Conservation (phyloP, 1,140 invertebrate genomes). For the Wiebesia pumilae region DNA sequence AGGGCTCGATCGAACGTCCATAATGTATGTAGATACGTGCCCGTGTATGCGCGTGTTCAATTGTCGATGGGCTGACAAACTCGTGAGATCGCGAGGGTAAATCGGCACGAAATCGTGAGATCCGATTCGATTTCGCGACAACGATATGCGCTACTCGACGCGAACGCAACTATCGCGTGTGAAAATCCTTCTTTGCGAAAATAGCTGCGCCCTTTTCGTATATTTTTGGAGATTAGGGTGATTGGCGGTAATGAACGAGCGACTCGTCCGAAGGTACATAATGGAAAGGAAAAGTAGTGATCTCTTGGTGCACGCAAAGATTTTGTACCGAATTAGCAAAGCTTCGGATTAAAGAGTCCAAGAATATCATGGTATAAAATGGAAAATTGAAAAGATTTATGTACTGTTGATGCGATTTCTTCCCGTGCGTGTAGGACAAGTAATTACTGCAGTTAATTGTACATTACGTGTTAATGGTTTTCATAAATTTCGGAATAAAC, state of each 20-base stretch:
- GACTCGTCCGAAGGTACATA: too few species aligned
- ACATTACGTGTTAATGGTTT: too few species aligned
- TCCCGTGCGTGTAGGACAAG: too few species aligned
- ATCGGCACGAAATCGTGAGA: constrained; percentile 55
- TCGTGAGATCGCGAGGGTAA: constrained; percentile 41
- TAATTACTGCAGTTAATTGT: too few species aligned
- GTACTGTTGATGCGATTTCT: too few species aligned
- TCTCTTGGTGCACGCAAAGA: not conserved
- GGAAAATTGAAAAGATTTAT: too few species aligned
- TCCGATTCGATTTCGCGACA: constrained; percentile 47
- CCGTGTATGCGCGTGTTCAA: not conserved
- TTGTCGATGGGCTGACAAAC: not conserved
- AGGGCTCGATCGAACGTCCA: not conserved
- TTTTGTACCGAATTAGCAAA: not conserved
- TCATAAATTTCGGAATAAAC: too few species aligned
- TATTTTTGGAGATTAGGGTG: not conserved
- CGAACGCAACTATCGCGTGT: not conserved
- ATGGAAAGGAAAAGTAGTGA: not conserved
- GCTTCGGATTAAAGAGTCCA: too few species aligned
- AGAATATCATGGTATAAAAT: too few species aligned
- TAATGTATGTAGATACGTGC: not conserved
- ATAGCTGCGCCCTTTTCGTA: not conserved
- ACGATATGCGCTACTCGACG: constrained; percentile 1
- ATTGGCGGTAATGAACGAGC: not conserved
- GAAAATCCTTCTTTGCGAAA: constrained; percentile 16